Percentiles rank a stretch among this genome's conserved stretches.
Evolutionary conservation across 2,113 vertebrate genomes (phyloP).

Genomic region (Xiphorhynchus elegans): DNA sequence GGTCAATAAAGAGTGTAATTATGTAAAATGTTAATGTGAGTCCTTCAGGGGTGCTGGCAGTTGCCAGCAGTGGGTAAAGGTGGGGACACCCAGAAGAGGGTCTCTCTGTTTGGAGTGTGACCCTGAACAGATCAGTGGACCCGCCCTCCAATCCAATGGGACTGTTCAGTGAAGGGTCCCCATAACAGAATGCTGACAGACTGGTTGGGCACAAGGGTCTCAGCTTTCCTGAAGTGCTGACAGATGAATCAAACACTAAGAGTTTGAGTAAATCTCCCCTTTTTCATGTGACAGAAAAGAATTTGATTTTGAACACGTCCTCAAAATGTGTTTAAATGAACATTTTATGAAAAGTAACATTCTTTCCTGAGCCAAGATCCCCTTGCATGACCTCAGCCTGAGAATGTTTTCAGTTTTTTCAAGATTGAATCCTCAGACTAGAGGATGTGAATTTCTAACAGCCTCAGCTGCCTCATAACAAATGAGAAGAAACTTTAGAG

Average conservation of each 20-base stretch:
- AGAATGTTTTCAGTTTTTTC: background rate
- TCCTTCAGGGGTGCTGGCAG: background rate
- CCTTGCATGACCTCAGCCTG: background rate
- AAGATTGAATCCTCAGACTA: background rate
- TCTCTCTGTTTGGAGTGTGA: background rate
- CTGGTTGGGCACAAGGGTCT: background rate
- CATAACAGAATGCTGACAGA: fast-evolving
- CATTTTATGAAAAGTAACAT: background rate
- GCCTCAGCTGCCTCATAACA: background rate
- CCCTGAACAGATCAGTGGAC: background rate
- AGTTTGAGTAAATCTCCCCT: background rate
- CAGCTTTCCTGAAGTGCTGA: background rate
- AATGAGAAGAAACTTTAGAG: slow-evolving; percentile 1
- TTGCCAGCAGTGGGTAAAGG: background rate
- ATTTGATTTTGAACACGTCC: background rate
- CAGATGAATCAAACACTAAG: background rate
- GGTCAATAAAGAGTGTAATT: background rate
- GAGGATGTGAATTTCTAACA: background rate
- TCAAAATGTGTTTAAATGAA: background rate
- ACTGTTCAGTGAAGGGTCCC: background rate
- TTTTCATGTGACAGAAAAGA: background rate
- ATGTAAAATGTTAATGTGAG: background rate
- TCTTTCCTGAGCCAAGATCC: background rate
- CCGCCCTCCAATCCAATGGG: background rate
- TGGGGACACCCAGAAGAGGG: background rate